A percentile compares a stretch with the other conserved stretches of the same genome.
Evolutionary conservation across 2,888 invertebrate species (phyloP).

Genomic region (Ditylenchus weischeri): DNA sequence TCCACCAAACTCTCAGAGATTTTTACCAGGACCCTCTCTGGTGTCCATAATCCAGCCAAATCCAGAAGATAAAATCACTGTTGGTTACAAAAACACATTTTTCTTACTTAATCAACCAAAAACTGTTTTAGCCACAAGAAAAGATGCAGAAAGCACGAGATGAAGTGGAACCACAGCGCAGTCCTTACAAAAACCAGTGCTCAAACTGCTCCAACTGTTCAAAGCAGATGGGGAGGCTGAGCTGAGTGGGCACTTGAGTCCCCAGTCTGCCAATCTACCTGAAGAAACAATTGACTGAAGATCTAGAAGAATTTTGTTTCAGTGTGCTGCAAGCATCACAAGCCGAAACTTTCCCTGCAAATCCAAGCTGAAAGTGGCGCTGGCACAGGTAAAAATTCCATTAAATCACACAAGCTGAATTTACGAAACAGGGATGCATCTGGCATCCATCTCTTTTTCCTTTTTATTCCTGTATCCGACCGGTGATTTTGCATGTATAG

Average conservation of each 20-base stretch:
- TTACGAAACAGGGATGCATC: too few species aligned
- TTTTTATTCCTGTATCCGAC: too few species aligned
- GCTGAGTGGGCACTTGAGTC: conserved; percentile 32
- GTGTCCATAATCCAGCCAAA: background rate
- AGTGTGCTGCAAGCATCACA: conserved; percentile 14
- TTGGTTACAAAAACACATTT: too few species aligned
- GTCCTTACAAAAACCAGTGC: conserved; percentile 21
- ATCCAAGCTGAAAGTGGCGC: conserved; percentile 18
- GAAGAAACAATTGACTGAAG: conserved; percentile 25
- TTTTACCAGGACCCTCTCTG: background rate
- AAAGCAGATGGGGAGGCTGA: conserved; percentile 22
- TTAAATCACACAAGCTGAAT: too few species aligned
- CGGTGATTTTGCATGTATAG: too few species aligned
- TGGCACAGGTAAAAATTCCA: conserved; percentile 17
- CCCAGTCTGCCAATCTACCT: conserved; percentile 22
- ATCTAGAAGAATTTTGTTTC: conserved; percentile 29
- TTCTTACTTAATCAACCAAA: background rate
- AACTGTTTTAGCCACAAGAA: conserved; percentile 20
- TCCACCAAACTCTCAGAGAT: background rate
- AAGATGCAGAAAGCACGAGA: conserved; percentile 25
- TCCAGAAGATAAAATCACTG: conserved; percentile 13
- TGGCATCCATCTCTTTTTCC: too few species aligned
- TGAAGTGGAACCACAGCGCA: conserved; percentile 12
- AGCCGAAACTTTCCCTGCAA: conserved; percentile 6
- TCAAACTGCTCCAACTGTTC: conserved; percentile 19